Conservation (phyloP, 1,140 invertebrate genomes). For the Drosophila santomea region DNA sequence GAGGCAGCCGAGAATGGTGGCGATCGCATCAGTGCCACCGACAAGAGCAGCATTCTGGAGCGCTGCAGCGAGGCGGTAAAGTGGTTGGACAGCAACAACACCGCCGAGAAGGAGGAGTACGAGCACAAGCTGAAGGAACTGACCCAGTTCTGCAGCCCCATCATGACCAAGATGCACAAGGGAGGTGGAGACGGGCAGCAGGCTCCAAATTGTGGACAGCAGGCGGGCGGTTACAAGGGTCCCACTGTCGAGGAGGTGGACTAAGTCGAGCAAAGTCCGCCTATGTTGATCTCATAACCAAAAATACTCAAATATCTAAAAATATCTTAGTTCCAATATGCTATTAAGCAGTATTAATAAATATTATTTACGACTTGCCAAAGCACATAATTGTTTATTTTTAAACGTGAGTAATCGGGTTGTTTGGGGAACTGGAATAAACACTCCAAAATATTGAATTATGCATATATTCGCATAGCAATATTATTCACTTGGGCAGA, state of each 20-base stretch:
- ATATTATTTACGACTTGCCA: constrained; percentile 9
- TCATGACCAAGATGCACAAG: constrained; percentile 87
- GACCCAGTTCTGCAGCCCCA: constrained; percentile 86
- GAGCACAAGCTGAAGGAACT: constrained; percentile 87
- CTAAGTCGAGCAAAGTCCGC: constrained; percentile 82
- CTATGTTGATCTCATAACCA: constrained; percentile 22
- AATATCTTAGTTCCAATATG: not conserved
- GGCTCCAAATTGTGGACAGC: constrained; percentile 74
- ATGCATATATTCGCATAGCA: not conserved
- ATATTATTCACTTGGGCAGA: constrained; percentile 74
- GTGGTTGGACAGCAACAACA: constrained; percentile 88
- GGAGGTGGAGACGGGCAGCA: constrained; percentile 80
- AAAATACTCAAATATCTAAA: not conserved
- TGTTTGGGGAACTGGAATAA: not conserved
- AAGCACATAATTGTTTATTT: not conserved
- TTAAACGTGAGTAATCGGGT: not conserved
- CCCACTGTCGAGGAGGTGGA: constrained; percentile 91
- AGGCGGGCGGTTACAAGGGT: constrained; percentile 82
- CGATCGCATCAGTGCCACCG: constrained; percentile 74
- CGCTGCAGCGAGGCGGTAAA: constrained; percentile 86
- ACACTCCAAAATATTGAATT: too few species aligned
- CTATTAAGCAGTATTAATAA: constrained; percentile 36
- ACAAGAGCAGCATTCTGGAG: constrained; percentile 85
- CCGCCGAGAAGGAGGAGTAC: constrained; percentile 88
- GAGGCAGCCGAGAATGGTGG: constrained; percentile 85